These are phyloP conservation scores for Stenodema calcarata DNA, from an alignment of 2,888 invertebrate genomes.

Conservation along the genomic window DNA sequence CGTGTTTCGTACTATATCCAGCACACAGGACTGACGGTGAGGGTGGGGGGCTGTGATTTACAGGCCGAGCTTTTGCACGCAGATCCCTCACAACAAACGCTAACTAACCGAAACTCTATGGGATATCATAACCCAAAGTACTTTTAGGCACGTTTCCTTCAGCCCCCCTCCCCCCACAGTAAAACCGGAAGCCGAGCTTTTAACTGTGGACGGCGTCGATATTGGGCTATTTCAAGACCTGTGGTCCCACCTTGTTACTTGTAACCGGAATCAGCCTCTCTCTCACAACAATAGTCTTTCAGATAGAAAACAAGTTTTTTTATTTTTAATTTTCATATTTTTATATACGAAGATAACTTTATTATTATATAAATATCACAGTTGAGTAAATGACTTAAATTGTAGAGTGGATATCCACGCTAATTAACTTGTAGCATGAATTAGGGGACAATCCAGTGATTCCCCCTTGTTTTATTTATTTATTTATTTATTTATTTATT, in stretches of 20 bases:
- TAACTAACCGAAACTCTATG: conserved; percentile 35
- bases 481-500: too few species aligned
- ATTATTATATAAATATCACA: too few species aligned
- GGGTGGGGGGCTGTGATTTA: conserved; percentile 14
- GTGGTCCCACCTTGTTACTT: neutral
- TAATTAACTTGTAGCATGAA: too few species aligned
- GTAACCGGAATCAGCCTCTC: neutral
- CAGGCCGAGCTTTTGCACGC: conserved; percentile 33
- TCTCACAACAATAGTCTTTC: neutral
- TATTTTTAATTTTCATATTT: too few species aligned
- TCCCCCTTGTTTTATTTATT: too few species aligned
- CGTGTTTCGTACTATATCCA: conserved; percentile 6
- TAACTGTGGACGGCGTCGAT: conserved; percentile 28
- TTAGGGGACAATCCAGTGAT: too few species aligned
- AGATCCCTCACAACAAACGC: conserved; percentile 42
- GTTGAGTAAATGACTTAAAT: too few species aligned
- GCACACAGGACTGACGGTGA: neutral
- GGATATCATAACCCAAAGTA: conserved; percentile 39
- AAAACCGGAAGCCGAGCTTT: conserved; percentile 24
- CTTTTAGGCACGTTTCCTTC: conserved; percentile 41
- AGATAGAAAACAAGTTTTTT: too few species aligned
- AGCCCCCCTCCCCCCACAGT: neutral
- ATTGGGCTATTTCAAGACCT: neutral
- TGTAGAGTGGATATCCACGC: too few species aligned
- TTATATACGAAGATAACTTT: too few species aligned